Evolutionary conservation across 2,113 vertebrate species (phyloP), one percentile per base, ranked within the genome.

Genomic region (Myotis brandtii): DNA sequence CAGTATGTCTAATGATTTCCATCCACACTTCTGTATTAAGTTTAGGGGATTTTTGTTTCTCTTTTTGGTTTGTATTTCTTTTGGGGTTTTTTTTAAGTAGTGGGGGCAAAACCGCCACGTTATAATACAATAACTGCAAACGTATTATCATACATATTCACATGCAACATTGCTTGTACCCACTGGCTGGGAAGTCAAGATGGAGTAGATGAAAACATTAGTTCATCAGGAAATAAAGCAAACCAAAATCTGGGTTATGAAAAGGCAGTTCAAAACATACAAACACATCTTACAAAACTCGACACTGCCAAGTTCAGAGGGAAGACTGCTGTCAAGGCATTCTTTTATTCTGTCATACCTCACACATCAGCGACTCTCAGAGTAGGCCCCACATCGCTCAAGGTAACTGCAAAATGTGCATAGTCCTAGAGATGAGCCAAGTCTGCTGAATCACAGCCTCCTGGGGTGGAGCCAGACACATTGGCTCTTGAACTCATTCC

Each of bases 261-360:
- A 84, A 59, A 46, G 59, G n/a, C 32, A 46, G 32, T 12, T 72
- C 40, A 3, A 21, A 37, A 75, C 16, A 13, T 17, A 34, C 34
- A 23, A 46, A 32, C 4, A 37, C 69, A 3, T 0, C 3, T 18
- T 4, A 37, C 2, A 2, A 6, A 7, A 10, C 8, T 12, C 23
- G 64, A 18, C 9, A 25, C 6, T 20, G n/a, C 9, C 25, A 7
- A 18, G 21, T 4, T 9, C 30, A 73, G 14, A 23, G 46, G 0
- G 1, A 20, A 2, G 1, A 8, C 1, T 10, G 6, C 13, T 30
- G 9, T 70, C 18, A 6, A 12, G 17, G 23, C 7, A 13, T 50
- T 13, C 79, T n/a, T 64, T n/a, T 12, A 16, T 25, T 64, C 43
- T 27, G 27, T 73, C 54, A 43, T 9, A 25, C 16, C 3, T 18